Conservation (phyloP, 2,113 vertebrate genomes). For the Eptesicus fuscus region DNA sequence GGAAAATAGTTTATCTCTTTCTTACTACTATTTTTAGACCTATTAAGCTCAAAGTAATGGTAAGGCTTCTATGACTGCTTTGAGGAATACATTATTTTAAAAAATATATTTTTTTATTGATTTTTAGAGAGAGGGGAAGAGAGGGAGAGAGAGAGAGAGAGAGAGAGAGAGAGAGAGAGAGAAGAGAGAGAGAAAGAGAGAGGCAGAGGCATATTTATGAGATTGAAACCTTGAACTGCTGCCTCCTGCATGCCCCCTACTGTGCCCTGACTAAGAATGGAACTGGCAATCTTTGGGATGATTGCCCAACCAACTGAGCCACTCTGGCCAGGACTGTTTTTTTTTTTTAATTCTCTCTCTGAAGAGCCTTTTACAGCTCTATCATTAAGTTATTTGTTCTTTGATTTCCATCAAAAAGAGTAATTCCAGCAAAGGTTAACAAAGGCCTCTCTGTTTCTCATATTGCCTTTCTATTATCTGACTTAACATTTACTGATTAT, state of each 20-base stretch:
- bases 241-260: too few relatives aligned
- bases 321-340: too few relatives aligned
- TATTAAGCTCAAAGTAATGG: slow-evolving; percentile 44
- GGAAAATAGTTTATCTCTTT: neutral
- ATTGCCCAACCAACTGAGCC: too few relatives aligned
- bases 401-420: slow-evolving; percentile 45
- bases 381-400: slow-evolving; percentile 40
- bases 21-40: slow-evolving; percentile 46
- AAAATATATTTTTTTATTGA: neutral
- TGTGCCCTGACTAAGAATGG: too few relatives aligned
- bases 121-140: too few relatives aligned
- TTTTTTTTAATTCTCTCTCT: neutral
- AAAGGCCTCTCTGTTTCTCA: neutral
- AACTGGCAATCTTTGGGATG: too few relatives aligned
- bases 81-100: neutral
- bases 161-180: too few relatives aligned
- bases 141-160: too few relatives aligned
- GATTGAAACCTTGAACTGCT: too few relatives aligned
- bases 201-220: too few relatives aligned
- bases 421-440: slow-evolving; percentile 19
- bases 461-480: neutral
- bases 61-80: slow-evolving; percentile 10
- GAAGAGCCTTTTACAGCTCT: neutral
- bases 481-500: slow-evolving; percentile 47
- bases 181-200: too few relatives aligned